phyloP scores from a whole-genome alignment of 2,113 vertebrate species.

The Vidua macroura region DNA sequence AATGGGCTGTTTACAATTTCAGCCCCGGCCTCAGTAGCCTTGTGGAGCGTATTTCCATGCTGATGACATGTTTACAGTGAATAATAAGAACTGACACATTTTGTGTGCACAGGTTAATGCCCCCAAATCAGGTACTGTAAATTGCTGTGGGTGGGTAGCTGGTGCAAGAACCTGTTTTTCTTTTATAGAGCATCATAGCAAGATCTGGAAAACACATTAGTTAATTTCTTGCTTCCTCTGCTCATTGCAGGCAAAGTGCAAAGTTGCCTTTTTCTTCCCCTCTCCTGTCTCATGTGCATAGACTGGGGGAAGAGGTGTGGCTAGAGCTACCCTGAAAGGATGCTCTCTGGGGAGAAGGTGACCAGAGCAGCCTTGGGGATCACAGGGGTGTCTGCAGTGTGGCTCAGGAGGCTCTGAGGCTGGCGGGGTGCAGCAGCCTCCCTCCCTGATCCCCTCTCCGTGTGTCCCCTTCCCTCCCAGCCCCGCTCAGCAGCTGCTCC shows the following conservation, averaged over 20 bases:
- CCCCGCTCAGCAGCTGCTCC: not conserved
- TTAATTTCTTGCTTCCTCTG: not conserved
- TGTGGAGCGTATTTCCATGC: constrained; percentile 24
- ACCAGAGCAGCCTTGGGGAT: not conserved
- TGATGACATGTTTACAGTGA: constrained; percentile 37
- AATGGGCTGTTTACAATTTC: constrained; percentile 27
- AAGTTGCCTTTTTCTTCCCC: not conserved
- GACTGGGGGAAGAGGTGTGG: not conserved
- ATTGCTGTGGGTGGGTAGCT: not conserved
- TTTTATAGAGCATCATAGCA: not conserved
- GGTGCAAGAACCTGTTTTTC: not conserved
- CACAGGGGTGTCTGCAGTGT: rapidly evolving
- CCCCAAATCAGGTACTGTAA: constrained; percentile 20
- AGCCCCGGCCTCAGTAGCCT: not conserved
- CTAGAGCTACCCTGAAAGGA: not conserved
- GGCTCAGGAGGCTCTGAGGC: not conserved
- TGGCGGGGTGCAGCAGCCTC: not conserved
- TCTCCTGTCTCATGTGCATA: not conserved
- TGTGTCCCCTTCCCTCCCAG: not conserved
- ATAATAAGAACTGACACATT: constrained; percentile 35
- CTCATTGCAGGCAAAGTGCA: not conserved
- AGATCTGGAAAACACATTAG: not conserved
- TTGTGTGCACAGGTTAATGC: constrained; percentile 16
- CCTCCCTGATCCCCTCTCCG: not conserved
- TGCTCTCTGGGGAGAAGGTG: not conserved